Evolutionary conservation across 2,888 invertebrate genomes (phyloP).

Genomic region (Ferrisia virgata): DNA sequence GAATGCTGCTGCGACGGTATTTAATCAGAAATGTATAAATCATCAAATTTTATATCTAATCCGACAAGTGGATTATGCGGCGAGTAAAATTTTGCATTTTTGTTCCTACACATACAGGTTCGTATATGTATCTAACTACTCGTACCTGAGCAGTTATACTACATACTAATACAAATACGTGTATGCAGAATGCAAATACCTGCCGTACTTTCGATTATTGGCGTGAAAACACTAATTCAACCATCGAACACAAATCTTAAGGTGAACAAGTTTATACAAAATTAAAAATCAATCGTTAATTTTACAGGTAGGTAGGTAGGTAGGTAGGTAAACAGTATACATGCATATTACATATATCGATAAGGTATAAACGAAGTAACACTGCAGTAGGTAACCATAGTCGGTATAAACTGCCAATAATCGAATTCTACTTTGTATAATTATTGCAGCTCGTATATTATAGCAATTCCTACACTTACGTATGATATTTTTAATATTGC

Average conservation of each 20-base stretch:
- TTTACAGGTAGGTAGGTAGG: background rate
- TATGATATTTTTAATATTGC: background rate
- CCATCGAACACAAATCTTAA: background rate
- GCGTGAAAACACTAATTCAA: background rate
- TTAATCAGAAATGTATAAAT: background rate
- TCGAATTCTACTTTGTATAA: too few species aligned
- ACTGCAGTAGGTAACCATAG: too few species aligned
- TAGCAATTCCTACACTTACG: too few species aligned
- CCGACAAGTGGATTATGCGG: background rate
- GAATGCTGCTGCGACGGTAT: background rate
- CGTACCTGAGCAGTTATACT: too few species aligned
- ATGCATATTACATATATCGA: too few species aligned
- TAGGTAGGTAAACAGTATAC: too few species aligned
- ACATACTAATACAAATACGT: background rate
- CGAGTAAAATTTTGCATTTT: background rate
- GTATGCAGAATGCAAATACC: background rate
- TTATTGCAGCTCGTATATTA: background rate
- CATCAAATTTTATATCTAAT: background rate
- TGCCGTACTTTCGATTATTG: background rate
- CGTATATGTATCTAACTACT: too few species aligned
- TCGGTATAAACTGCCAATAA: too few species aligned
- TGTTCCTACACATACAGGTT: too few species aligned
- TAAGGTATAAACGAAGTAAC: too few species aligned
- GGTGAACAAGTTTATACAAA: background rate
- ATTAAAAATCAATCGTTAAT: constrained; percentile 5